A percentile compares a stretch with the other conserved stretches of the same genome.
Evolutionary conservation across 1,140 invertebrate genomes (phyloP).

Genomic region (Augochlora pura): DNA sequence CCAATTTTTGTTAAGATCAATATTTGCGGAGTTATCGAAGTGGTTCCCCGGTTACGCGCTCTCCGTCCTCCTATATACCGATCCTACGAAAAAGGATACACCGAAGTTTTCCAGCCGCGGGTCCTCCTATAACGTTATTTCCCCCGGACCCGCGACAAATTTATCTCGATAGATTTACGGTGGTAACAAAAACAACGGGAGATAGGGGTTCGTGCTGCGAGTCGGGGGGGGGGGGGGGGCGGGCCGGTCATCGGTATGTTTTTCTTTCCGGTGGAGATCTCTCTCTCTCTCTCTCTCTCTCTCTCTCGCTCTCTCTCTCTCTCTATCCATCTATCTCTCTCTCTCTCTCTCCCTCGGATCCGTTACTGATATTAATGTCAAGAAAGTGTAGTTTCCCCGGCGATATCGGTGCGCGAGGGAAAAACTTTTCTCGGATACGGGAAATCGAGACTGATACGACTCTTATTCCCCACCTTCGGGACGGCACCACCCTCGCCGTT

Average conservation of each 20-base stretch:
- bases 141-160: constrained; percentile 5
- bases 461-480: constrained; percentile 39
- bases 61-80: not conserved
- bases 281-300: too few species aligned
- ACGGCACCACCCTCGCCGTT: constrained; percentile 21
- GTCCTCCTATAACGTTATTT: constrained; percentile 19
- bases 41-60: constrained; percentile 4
- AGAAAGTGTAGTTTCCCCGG: constrained; percentile 38
- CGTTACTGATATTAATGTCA: constrained; percentile 51
- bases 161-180: constrained; percentile 37
- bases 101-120: not conserved
- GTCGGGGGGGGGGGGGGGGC: too few species aligned
- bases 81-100: constrained; percentile 1
- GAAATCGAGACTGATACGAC: constrained; percentile 58
- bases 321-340: too few species aligned
- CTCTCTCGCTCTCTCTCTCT: too few species aligned
- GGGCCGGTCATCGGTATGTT: constrained; percentile 4
- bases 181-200: constrained; percentile 13
- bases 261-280: constrained; percentile 9
- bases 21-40: constrained; percentile 2
- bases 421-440: constrained; percentile 46
- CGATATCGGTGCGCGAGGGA: constrained; percentile 1
- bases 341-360: constrained; percentile 21
- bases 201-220: not conserved
- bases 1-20: constrained; percentile 18